Base-by-base conservation (phyloP, 2,888 invertebrate genomes). In the Chrysolina oricalcia region DNA sequence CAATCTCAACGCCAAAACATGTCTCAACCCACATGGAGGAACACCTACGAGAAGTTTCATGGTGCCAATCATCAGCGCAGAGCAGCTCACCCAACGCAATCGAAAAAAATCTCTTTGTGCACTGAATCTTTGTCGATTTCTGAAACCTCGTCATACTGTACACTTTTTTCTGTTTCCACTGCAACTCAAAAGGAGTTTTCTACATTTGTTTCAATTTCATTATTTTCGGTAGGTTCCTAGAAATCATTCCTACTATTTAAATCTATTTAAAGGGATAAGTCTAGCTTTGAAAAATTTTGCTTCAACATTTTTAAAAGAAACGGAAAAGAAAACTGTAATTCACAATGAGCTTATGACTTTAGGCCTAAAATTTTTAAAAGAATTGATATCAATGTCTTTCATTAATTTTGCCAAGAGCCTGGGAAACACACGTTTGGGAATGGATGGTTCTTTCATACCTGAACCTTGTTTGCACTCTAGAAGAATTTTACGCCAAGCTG, bases 381-480 rank as follows among this genome's bases (percentile, higher is more conserved):
- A 21, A 27, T 71, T 64, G 15, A n/a, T 35, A 35, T 71, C 62
- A 71, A 71, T 71, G 23, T 63, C 70, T 21, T 63, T 71, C 13
- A 63, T 46, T n/a, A 63, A 46, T 71, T 64, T 63, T 71, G 50
- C 21, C 21, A 70, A 41, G 10, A 70, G 62, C 48, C 71, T 35
- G n/a, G 71, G 71, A 64, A 71, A 71, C 40, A 69, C 27, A 62
- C 71, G 59, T 59, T 59, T 71, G 63, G 43, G 63, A 64, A 71
- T 62, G 40, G 71, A 64, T 21, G 71, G 64, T 46, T 71, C 63
- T 27, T 71, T 71, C 71, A 64, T 71, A 19, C 9, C 59, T 59
- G 59, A 21, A 21, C 27, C 71, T 62, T 23, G 63, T 63, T 48
- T 64, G 64, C 63, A 64, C n/a, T 71, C 71, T 17, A 62, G 71